Percentiles rank a stretch among this genome's conserved stretches.
Evolutionary conservation across 2,113 vertebrate species (phyloP).

Genomic region (Scomber japonicus): DNA sequence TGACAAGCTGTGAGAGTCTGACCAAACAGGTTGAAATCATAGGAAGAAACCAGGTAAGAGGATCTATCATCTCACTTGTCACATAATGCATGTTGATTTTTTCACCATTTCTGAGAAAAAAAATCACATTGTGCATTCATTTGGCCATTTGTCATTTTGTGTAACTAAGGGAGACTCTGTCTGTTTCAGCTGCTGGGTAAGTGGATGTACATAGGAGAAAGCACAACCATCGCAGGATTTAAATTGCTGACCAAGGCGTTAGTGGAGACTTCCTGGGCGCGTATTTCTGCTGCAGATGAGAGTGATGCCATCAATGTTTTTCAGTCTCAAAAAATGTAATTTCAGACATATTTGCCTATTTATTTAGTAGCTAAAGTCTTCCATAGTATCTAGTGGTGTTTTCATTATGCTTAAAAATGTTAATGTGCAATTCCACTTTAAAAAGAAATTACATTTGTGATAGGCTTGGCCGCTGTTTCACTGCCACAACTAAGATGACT

Average conservation of each 20-base stretch:
- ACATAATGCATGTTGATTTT: background rate
- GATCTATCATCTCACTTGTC: background rate
- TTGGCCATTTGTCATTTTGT: background rate
- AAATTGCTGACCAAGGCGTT: background rate
- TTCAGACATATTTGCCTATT: too few species aligned
- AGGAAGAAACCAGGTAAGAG: conserved; percentile 51
- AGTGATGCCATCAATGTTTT: background rate
- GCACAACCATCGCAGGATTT: background rate
- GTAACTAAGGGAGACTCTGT: background rate
- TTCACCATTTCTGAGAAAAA: too few species aligned
- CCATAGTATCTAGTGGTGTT: background rate
- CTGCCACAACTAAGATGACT: rapidly evolving
- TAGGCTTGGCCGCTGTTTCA: conserved; percentile 46
- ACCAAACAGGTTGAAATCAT: conserved; percentile 5
- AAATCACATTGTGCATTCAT: background rate
- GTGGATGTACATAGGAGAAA: conserved; percentile 55
- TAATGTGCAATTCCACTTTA: background rate
- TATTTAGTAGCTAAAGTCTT: background rate
- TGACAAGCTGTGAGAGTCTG: conserved; percentile 54
- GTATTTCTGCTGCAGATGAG: background rate
- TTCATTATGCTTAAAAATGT: background rate
- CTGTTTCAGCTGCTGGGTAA: conserved; percentile 64
- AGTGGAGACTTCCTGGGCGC: conserved; percentile 1
- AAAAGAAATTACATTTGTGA: background rate
- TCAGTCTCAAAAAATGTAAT: conserved; percentile 37